phyloP scores from a whole-genome alignment of 2,113 vertebrate genomes.

The Corapipo altera region DNA sequence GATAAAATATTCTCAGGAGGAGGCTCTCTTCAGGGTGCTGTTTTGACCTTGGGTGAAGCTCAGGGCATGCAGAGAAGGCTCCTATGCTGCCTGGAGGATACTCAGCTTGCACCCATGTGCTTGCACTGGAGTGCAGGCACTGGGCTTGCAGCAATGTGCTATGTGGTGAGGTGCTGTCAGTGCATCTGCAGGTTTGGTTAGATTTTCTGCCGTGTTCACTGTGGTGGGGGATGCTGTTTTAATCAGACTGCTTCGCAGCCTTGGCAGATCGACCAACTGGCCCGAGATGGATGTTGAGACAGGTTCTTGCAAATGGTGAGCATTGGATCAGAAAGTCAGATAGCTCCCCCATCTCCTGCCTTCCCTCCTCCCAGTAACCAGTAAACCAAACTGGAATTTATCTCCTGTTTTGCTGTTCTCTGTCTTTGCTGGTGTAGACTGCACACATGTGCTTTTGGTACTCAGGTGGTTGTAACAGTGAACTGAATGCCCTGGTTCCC shows the following conservation, averaged over 20 bases:
- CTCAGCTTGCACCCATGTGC: neutral
- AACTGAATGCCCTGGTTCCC: neutral
- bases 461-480: neutral
- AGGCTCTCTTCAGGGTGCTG: neutral
- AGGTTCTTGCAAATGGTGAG: neutral
- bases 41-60: neutral
- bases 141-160: neutral
- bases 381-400: neutral
- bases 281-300: neutral
- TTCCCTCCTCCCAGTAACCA: neutral
- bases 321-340: neutral
- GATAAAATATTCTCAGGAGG: neutral
- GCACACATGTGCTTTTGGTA: rapidly evolving
- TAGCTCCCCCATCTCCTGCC: neutral
- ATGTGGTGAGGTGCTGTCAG: neutral
- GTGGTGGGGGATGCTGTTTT: neutral
- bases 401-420: neutral
- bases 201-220: neutral
- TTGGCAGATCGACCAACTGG: neutral
- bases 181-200: neutral
- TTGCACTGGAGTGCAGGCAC: rapidly evolving
- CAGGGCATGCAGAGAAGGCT: rapidly evolving
- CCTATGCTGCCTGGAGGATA: neutral
- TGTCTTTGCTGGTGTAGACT: neutral
- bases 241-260: neutral